Percentiles rank a stretch among this genome's conserved stretches.
Conservation (phyloP, 2,113 vertebrate genomes). For the Cephalopholis sonnerati region DNA sequence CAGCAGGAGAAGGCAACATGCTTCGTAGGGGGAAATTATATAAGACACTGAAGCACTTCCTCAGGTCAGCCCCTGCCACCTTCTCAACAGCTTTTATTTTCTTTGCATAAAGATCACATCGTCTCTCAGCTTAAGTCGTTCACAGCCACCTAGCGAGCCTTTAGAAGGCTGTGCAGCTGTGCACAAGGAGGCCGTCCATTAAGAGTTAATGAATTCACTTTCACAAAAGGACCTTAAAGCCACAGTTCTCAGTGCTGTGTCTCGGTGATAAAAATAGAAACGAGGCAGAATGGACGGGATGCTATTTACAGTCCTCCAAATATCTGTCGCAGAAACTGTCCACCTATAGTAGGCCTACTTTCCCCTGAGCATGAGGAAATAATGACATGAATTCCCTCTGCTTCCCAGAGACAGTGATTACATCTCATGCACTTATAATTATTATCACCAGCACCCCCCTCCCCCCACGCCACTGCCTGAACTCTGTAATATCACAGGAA, state of each 20-base stretch:
- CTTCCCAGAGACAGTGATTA: constrained; percentile 75
- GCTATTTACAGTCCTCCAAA: constrained; percentile 84
- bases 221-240: constrained; percentile 85
- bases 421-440: constrained; percentile 77
- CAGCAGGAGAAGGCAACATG: constrained; percentile 13
- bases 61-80: constrained; percentile 51
- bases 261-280: constrained; percentile 86
- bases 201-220: constrained; percentile 85
- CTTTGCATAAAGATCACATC: constrained; percentile 54
- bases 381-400: constrained; percentile 55
- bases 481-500: constrained; percentile 62
- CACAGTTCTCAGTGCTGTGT: constrained; percentile 79
- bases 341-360: constrained; percentile 62
- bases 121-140: constrained; percentile 53
- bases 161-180: constrained; percentile 68
- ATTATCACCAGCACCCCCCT: constrained; percentile 49
- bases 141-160: constrained; percentile 56
- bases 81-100: constrained; percentile 43
- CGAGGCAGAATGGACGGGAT: constrained; percentile 77
- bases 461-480: constrained; percentile 39
- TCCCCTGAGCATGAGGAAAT: constrained; percentile 41
- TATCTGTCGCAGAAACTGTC: constrained; percentile 79
- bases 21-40: constrained; percentile 40
- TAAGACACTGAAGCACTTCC: constrained; percentile 53
- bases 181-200: constrained; percentile 78